Evolutionary conservation across 2,888 invertebrate species (phyloP), one percentile per base, ranked within the genome.

Genomic region (Lysandra coridon): DNA sequence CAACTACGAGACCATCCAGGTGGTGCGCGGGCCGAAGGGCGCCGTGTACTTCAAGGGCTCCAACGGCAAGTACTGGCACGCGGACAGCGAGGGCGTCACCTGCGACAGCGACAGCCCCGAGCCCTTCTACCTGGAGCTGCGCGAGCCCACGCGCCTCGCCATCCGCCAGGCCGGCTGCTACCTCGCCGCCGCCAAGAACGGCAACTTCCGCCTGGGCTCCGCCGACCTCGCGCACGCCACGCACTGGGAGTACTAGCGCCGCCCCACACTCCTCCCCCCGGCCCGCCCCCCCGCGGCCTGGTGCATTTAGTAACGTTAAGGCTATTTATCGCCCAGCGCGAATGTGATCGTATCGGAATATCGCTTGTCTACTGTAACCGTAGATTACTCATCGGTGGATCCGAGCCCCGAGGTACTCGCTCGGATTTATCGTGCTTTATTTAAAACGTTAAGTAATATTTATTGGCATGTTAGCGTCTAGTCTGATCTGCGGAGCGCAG

Each of bases 31-130:
- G 79, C 97, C 98, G 81, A 97, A 97, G 87, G 99, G 99, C 44
- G 95, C 97, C 80, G 98, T 99, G 79, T 96, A 97, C 90, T 97
- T 99, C 92, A 98, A 98, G 96, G 98, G 98, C 98, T 91, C 64
- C 89, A 98, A 98, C 92, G 98, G 98, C 86, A 98, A 98, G 90
- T 99, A 98, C 94, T 99, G 99, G 98, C 97, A 98, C 90, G 97
- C 98, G 79, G 97, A 98, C 88, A 97, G 97, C 85, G 99, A 99
- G 90, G 96, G 97, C 79, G 97, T 99, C 80, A 96, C 97, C 60
- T 98, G 98, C 81, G 99, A 98, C 91, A 96, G 97, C 44, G 98
- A 98, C 86, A 90, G 95, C 33, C 97, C 98, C 30, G 95, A 96
- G 76, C 97, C 98, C 78, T 99, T 99, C 95, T 97, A 97, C 89